Evolutionary conservation across 2,888 invertebrate species (phyloP).

Genomic region (Eupithecia dodoneata): DNA sequence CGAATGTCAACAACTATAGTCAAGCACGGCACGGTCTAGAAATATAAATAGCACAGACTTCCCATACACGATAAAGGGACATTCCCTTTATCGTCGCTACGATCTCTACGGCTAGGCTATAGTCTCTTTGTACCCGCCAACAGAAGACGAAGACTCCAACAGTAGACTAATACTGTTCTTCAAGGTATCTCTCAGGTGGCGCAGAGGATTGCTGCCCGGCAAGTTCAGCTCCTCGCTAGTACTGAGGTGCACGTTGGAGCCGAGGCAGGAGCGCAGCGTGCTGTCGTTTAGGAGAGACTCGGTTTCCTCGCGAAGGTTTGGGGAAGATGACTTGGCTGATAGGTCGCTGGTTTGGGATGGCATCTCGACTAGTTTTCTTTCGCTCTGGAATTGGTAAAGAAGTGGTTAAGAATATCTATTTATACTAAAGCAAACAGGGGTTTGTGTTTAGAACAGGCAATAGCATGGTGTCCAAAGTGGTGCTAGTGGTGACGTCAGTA

Average conservation of each 20-base stretch:
- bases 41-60: too few relatives aligned
- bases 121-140: conserved; percentile 53
- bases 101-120: too few relatives aligned
- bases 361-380: conserved; percentile 68
- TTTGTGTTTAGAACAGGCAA: too few relatives aligned
- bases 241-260: conserved; percentile 71
- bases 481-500: too few relatives aligned
- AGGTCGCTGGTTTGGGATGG: conserved; percentile 63
- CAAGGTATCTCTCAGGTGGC: conserved; percentile 73
- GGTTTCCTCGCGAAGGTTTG: conserved; percentile 49
- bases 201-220: conserved; percentile 68
- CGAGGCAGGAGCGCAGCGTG: conserved; percentile 67
- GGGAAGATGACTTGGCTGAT: conserved; percentile 49
- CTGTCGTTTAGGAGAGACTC: conserved; percentile 65
- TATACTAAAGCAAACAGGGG: too few relatives aligned
- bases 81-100: too few relatives aligned
- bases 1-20: too few relatives aligned
- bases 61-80: too few relatives aligned
- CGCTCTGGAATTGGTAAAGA: conserved; percentile 63
- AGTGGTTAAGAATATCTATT: background rate
- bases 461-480: too few relatives aligned
- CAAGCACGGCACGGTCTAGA: too few relatives aligned
- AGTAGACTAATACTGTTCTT: conserved; percentile 77
- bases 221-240: conserved; percentile 73
- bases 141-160: conserved; percentile 69